Evolutionary conservation across 23 tunicate species (phyloP), one percentile per base, ranked within the genome.

Genomic region (Diplosoma virens): DNA sequence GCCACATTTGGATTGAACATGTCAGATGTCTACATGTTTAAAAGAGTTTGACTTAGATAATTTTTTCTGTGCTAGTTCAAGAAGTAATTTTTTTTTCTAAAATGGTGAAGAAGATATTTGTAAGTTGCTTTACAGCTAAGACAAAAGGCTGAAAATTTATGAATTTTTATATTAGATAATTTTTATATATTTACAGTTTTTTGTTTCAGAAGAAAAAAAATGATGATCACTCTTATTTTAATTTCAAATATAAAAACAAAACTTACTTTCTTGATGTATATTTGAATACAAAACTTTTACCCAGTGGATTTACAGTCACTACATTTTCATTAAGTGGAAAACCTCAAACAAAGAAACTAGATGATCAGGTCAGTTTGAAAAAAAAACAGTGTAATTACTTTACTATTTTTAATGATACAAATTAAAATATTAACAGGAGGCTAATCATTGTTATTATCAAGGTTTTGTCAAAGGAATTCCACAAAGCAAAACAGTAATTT

Each of bases 401-500:
- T n/a, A n/a, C n/a, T n/a, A n/a, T n/a, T n/a, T n/a, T n/a, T n/a
- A n/a, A n/a, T n/a, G n/a, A n/a, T n/a, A n/a, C n/a, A n/a, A n/a
- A n/a, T n/a, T 41, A 41, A 7, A 41, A 56, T 9, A 2, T 67
- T 67, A 34, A 16, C 52, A 67, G 74, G 21, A 67, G 25, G 5
- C 2, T 3, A 21, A 36, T 17, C 23, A 34, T 36, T 67, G 74
- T 21, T 67, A 37, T 27, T 67, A 67, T 25, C 50, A 67, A 35
- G 74, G 74, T 34, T 16, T 9, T 11, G 74, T 67, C 2, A 34
- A 27, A 67, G 74, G 74, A 67, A 67, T 67, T 2, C 7, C 20
- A 7, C 52, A 52, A 23, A 67, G 74, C 52, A 35, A 67, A 35
- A 52, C 24, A 9, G 24, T 33, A 3, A 27, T 25, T 18, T 35